These are phyloP conservation scores for Sarcophaga peregrina DNA, from an alignment of 1,140 invertebrate genomes.

Conservation along the genomic window DNA sequence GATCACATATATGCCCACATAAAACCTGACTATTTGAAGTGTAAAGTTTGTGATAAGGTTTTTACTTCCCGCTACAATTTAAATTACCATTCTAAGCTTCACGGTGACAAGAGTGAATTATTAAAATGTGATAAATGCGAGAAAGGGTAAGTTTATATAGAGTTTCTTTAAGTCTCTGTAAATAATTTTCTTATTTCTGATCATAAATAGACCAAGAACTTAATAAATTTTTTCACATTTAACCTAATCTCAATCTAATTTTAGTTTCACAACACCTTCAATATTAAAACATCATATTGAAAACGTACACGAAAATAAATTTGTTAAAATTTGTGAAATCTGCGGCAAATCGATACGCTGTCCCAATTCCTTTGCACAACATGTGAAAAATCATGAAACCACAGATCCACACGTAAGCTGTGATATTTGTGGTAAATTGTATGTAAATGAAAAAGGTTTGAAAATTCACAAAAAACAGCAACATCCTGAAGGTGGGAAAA, in stretches of 20 bases:
- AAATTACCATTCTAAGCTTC: background rate
- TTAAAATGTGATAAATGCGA: background rate
- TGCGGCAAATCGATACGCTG: background rate
- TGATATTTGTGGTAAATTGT: background rate
- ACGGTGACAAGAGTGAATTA: background rate
- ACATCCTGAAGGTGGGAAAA: background rate
- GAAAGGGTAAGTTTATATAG: background rate
- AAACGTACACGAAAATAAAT: background rate
- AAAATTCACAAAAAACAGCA: constrained; percentile 44
- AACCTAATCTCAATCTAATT: background rate
- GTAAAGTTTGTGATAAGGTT: constrained; percentile 10
- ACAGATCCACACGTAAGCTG: background rate
- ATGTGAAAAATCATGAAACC: background rate
- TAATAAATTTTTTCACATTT: background rate
- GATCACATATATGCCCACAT: background rate
- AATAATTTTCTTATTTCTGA: background rate
- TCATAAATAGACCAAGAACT: background rate
- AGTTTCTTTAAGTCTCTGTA: too few species aligned
- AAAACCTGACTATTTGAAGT: background rate
- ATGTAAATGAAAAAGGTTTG: background rate
- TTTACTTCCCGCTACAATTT: background rate
- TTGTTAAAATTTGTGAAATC: background rate
- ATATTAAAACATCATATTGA: background rate
- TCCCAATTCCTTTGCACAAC: constrained; percentile 44
- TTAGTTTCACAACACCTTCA: constrained; percentile 32